Evolutionary conservation across 2,888 invertebrate species (phyloP).

Genomic region (Diarsia mendica): DNA sequence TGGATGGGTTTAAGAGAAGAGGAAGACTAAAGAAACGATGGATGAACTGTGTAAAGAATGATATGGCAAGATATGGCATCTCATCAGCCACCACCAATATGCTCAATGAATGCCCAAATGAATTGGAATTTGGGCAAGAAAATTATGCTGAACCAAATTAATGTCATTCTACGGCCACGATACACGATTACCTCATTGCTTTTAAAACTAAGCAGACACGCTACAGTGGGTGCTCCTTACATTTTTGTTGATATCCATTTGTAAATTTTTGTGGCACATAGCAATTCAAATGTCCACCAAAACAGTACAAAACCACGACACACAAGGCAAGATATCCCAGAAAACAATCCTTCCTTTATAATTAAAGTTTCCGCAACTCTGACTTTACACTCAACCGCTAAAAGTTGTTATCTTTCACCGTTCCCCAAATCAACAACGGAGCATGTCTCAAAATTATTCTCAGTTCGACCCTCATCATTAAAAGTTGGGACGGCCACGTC

Average conservation of each 20-base stretch:
- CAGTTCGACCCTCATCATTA: slow-evolving; percentile 79
- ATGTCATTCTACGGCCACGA: not conserved
- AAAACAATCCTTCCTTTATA: slow-evolving; percentile 7
- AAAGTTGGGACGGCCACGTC: slow-evolving; percentile 77
- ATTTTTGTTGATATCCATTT: not conserved
- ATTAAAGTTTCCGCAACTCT: slow-evolving; percentile 18
- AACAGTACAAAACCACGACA: not conserved
- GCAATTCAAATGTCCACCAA: not conserved
- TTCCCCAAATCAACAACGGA: slow-evolving; percentile 59
- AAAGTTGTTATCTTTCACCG: slow-evolving; percentile 25
- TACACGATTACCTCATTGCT: not conserved
- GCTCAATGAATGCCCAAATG: too few species aligned
- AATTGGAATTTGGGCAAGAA: too few species aligned
- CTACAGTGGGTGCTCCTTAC: not conserved
- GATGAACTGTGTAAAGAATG: too few species aligned
- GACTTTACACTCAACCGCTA: slow-evolving; percentile 18
- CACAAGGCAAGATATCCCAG: not conserved
- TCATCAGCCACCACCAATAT: too few species aligned
- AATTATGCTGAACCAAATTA: not conserved
- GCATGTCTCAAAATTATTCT: slow-evolving; percentile 71
- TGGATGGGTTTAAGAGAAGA: too few species aligned
- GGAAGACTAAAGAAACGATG: too few species aligned
- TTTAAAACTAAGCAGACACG: not conserved
- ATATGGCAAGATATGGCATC: too few species aligned
- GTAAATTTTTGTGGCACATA: not conserved